Evolutionary conservation across 2,888 invertebrate species (phyloP), one percentile per base, ranked within the genome.

Genomic region (Trissoscelio sp.): DNA sequence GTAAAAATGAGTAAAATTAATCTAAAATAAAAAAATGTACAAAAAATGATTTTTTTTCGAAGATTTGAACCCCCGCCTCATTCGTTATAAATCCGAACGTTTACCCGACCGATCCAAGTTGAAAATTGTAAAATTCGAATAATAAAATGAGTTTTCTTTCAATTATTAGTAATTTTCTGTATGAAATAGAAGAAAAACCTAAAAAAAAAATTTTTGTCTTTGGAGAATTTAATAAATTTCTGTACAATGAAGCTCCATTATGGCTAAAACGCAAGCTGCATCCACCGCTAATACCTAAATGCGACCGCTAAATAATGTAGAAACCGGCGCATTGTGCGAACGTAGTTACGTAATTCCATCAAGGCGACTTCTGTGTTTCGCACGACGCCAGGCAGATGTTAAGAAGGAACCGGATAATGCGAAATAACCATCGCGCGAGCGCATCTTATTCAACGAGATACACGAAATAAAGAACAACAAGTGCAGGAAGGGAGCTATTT

Each of bases 381-480:
- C 51, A 51, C 67, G 67, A 73, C 18, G 73, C 67, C 67, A 53
- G 67, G 73, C 79, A 67, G 79, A 79, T 79, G 79, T 73, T 73
- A 53, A 73, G 53, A 67, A 67, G 79, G 34, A 67, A 67, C 72
- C 66, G 72, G 79, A 79, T 79, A 79, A 73, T 73, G 57, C 79
- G 44, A 67, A 60, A 60, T 42, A 73, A 58, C 37, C 73, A 44
- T 58, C 14, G 55, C 64, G 24, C 64, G 37, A 44, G 55, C 51
- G 55, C 66, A 18, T 74, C 24, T 64, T 55, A 64, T 64, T 64
- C 37, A 20, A 37, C 0, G 11, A 42, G 37, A 39, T 42, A 14
- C 44, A 22, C 16, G 20, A 72, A 51, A 34, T 28, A 53, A 51
- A 57, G 34, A 58, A 57, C 34, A 44, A 22, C n/a, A 55, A 53